phyloP scores from a whole-genome alignment of 2,797 vertebrate species.

The Gambelia wislizenii region DNA sequence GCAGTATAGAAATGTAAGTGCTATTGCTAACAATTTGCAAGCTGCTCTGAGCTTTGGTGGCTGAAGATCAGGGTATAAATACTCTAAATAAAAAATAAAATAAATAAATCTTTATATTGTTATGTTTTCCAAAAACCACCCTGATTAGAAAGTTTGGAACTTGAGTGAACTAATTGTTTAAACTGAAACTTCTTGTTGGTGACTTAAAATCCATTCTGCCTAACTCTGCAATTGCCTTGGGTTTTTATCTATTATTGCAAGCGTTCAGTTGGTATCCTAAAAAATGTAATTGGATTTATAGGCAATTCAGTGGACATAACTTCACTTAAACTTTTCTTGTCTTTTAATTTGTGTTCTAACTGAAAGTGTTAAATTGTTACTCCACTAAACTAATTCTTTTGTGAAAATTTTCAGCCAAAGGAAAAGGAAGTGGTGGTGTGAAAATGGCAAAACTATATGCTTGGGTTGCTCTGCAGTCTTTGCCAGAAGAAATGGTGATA shows the following conservation, averaged over 20 bases:
- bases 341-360: slow-evolving; percentile 23
- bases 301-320: background rate
- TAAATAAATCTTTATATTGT: too few species aligned
- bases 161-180: background rate
- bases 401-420: slow-evolving; percentile 88
- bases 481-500: slow-evolving; percentile 99
- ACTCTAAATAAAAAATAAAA: too few species aligned
- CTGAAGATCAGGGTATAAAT: too few species aligned
- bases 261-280: background rate
- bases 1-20: too few species aligned
- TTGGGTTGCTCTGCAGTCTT: slow-evolving; percentile 97
- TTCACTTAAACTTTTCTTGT: slow-evolving; percentile 20
- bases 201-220: background rate
- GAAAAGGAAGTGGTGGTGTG: slow-evolving; percentile 90
- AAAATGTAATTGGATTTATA: background rate
- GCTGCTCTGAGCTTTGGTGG: too few species aligned
- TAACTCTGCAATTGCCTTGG: background rate
- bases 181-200: background rate
- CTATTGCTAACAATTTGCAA: too few species aligned
- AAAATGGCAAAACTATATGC: slow-evolving; percentile 97
- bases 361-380: slow-evolving; percentile 21
- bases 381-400: slow-evolving; percentile 15
- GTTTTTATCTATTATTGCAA: background rate
- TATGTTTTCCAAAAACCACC: background rate
- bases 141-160: background rate